Base-by-base conservation (phyloP, 1,140 invertebrate genomes). In the Papilio helenus region DNA sequence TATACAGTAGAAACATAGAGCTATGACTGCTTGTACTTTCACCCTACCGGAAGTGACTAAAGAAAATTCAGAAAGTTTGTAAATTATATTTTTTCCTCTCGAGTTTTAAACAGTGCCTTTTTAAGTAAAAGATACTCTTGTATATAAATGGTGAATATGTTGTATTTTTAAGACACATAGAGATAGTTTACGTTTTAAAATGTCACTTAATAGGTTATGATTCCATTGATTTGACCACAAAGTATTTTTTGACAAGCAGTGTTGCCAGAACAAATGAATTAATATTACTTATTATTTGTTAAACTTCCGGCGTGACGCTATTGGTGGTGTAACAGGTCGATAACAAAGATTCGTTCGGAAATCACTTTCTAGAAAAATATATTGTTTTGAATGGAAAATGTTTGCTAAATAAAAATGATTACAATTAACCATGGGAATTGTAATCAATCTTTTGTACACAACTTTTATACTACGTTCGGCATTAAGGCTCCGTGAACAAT, bases 1-100 rank as follows among this genome's bases (percentile, higher is more conserved):
- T 81, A 68, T 72, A 80, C 49, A 46, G 72, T 44, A 76, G 46
- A 76, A 58, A 46, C 78, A 78, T 49, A 73, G 49, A 76, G 20
- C 34, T 44, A 73, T 26, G 26, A 68, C 26, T 14, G 61, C 14
- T 29, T 68, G 12, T 29, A 29, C 23, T 29, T 29, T 68, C 61
- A 29, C 23, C 26, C 26, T 29, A 68, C 61, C 61, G 61, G 61
- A 68, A 68, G 61, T 68, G 10, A 18, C 16, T 29, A 12, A 5
- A 68, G 3, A 16, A 68, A 18, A 1, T 14, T 5, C 61, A 34
- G 61, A 16, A 12, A 14, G 4, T 68, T 0, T 7, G 4, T 0
- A 34, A 18, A 68, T 29, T 14, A 16, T 29, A 26, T 61, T 26
- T 16, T 61, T 61, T 61, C 7, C 58, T 61, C 9, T 12, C 3